Evolutionary conservation across 1,140 invertebrate species (phyloP), one percentile per base, ranked within the genome.

Genomic region (Galleria mellonella): DNA sequence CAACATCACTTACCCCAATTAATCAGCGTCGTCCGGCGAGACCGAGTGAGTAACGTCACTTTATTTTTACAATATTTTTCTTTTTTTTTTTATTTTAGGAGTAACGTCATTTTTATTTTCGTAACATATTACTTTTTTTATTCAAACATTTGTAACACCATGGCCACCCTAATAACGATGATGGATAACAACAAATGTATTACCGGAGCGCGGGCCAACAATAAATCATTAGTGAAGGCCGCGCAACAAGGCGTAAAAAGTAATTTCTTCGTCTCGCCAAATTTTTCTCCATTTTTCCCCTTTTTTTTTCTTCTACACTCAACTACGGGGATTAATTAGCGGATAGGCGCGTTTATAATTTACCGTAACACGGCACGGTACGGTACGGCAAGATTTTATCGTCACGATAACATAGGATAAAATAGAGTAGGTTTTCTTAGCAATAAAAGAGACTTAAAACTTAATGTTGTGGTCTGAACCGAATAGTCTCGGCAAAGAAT

Each of bases 101-200:
- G n/a, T n/a, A n/a, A 23, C 17, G 17, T 23, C 17, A 23, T 3
- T 3, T 23, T 23, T 23, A 23, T 9, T 17, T 35, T 13, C 37
- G 11, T 38, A 1, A 1, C n/a, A 9, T 7, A 35, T n/a, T n/a
- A 17, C 23, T 10, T 35, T 35, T 35, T 40, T 41, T 40, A 13
- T 29, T 38, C 30, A 17, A 13, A 31, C 43, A 47, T 32, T 29
- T 38, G 29, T 36, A 37, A 52, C 32, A 39, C 27, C 31, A 48
- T 55, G 56, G 53, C 54, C 47, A 55, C 59, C 54, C 23, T 46
- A 61, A 46, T 12, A 40, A 42, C 47, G 47, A 69, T 73, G 70
- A 73, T 65, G 66, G 70, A 73, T 66, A 59, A 46, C 62, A 53
- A 52, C 48, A 47, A 37, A 55, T 47, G 47, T 54, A 66, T 60